Evolutionary conservation across 2,888 invertebrate species (phyloP).

Genomic region (Pheosia tremula): DNA sequence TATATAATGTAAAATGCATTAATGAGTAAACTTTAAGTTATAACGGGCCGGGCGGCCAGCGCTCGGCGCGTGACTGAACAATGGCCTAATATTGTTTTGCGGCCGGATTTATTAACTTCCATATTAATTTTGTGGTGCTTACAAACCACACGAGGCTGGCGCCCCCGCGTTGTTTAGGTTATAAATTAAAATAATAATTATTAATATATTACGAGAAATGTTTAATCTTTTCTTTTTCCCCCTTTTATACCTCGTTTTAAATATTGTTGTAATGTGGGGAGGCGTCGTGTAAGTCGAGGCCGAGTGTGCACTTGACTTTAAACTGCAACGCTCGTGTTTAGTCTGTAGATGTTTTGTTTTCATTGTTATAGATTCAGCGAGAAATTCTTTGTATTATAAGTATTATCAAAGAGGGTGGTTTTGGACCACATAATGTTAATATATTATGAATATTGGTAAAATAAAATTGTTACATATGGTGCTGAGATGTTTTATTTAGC

Average conservation of each 20-base stretch:
- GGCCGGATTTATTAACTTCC: constrained; percentile 31
- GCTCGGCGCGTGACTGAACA: constrained; percentile 36
- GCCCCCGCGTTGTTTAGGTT: constrained; percentile 60
- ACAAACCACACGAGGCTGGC: constrained; percentile 30
- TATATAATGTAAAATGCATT: constrained; percentile 78
- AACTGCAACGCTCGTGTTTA: constrained; percentile 51
- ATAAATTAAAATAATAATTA: constrained; percentile 52
- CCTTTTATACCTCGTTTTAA: constrained; percentile 74
- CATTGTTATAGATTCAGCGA: constrained; percentile 79
- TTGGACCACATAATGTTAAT: constrained; percentile 82
- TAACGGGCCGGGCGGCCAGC: constrained; percentile 46
- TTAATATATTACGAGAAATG: constrained; percentile 73
- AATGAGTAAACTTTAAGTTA: constrained; percentile 36
- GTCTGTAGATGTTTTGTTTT: constrained; percentile 73
- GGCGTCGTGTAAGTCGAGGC: constrained; percentile 57
- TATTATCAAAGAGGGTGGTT: constrained; percentile 82
- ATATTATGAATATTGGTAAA: constrained; percentile 85
- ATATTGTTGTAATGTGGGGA: constrained; percentile 62
- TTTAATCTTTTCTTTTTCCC: constrained; percentile 62
- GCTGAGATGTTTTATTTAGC: constrained; percentile 50
- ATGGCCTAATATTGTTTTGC: constrained; percentile 50
- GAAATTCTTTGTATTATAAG: constrained; percentile 83
- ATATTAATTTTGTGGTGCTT: constrained; percentile 14
- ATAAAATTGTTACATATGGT: constrained; percentile 83
- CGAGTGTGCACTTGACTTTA: constrained; percentile 59